Base-by-base conservation (phyloP, 2,888 invertebrate species). In the Zygaena filipendulae region DNA sequence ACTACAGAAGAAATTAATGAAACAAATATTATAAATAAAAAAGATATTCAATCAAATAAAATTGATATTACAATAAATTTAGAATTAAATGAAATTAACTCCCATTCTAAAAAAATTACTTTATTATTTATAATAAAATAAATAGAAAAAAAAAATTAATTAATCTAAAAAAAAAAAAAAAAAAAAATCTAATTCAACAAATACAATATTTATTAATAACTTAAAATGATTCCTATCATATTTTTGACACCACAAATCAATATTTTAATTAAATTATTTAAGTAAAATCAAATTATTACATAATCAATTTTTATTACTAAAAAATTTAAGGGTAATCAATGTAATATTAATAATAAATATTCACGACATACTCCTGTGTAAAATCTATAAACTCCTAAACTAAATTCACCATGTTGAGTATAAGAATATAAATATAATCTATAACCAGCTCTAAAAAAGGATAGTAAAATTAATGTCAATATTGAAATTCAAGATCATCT, bases 221-320 rank as follows among this genome's bases (percentile, higher is more conserved):
- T 56, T 80, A 81, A 83, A 77, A 71, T 79, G 69, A 70, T 45
- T 14, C 40, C 39, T 27, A 13, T 64, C 74, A 82, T 66, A 83
- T 83, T 75, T 66, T 77, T 83, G 81, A 84, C 33, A 49, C 80
- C 85, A 86, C 84, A 86, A 85, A 84, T 84, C 82, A 84, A 82
- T 67, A 82, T 85, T 86, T 84, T 84, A 41, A 24, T 70, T 85
- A 84, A 86, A 86, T 82, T 85, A 85, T 77, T 82, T 82, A 84
- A 84, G 63, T 74, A 74, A 63, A 82, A 60, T 53, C 71, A 82
- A 57, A 81, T 61, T 56, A 74, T 52, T 53, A 64, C 55, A 49
- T 63, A 63, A 56, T 82, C 81, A 49, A 81, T 57, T 43, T 80
- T 82, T 54, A 85, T 59, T 72, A 85, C 59, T 59, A 84, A 55